phyloP scores from a whole-genome alignment of 2,797 vertebrate genomes.

The Sebastes oblongus region DNA sequence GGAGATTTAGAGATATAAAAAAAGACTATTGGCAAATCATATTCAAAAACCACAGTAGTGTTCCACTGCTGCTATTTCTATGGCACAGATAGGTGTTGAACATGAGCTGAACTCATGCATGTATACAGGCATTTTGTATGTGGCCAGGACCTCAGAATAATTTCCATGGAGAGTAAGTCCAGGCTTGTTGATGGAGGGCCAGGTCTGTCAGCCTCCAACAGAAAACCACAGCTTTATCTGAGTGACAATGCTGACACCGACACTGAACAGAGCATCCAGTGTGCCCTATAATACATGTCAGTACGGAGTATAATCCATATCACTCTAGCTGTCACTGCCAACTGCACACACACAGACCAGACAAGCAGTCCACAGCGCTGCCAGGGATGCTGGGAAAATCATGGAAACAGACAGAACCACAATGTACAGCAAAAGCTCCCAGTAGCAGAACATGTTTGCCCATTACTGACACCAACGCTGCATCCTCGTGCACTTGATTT shows the following conservation, averaged over 20 bases:
- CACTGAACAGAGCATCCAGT: slow-evolving; percentile 56
- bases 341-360: slow-evolving; percentile 33
- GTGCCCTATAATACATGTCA: slow-evolving; percentile 63
- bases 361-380: slow-evolving; percentile 30
- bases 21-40: not conserved
- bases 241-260: slow-evolving; percentile 66
- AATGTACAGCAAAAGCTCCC: slow-evolving; percentile 15
- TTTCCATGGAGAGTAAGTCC: slow-evolving; percentile 43
- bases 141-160: slow-evolving; percentile 15
- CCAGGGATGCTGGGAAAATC: slow-evolving; percentile 26
- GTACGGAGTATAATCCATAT: slow-evolving; percentile 63
- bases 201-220: slow-evolving; percentile 55
- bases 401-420: slow-evolving; percentile 28
- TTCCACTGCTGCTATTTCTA: slow-evolving; percentile 4
- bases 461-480: not conserved
- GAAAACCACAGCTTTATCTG: slow-evolving; percentile 71
- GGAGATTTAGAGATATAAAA: not conserved
- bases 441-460: not conserved
- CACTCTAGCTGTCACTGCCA: slow-evolving; percentile 63
- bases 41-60: not conserved
- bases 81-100: slow-evolving; percentile 2
- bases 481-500: not conserved
- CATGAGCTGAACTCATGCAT: slow-evolving; percentile 17
- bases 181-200: slow-evolving; percentile 43
- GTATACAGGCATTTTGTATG: slow-evolving; percentile 6